These are phyloP conservation scores for Tokudaia tokunoshimensis DNA, from an alignment of 2,797 vertebrate genomes.

Conservation along the genomic window DNA sequence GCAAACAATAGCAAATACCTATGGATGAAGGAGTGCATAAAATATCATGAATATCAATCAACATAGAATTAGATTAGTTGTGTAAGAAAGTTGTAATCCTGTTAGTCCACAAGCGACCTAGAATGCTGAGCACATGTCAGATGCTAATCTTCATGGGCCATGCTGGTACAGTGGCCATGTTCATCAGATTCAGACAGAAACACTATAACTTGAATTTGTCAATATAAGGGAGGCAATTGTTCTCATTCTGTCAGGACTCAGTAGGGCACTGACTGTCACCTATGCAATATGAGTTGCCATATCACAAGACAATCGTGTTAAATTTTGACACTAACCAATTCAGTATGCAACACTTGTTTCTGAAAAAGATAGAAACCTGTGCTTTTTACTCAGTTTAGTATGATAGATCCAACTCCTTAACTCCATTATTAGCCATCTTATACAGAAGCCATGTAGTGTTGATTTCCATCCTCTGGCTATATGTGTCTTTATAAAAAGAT, in stretches of 20 bases:
- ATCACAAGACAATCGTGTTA: neutral
- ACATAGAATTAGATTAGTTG: neutral
- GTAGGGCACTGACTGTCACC: neutral
- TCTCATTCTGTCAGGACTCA: neutral
- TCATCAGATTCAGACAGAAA: slow-evolving; percentile 19
- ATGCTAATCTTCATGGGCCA: neutral
- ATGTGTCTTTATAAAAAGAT: neutral
- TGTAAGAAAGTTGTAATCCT: neutral
- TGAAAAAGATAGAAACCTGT: neutral
- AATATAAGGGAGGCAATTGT: neutral
- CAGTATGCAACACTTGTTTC: neutral
- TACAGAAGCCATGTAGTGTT: neutral
- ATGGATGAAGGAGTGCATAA: neutral
- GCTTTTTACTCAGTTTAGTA: neutral
- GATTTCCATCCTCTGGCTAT: neutral
- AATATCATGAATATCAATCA: neutral
- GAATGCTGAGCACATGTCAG: neutral
- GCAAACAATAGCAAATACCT: neutral
- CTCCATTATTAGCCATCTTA: neutral
- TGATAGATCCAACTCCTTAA: neutral
- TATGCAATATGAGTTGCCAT: neutral
- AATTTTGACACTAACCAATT: neutral
- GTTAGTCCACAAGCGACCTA: neutral
- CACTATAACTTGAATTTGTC: neutral
- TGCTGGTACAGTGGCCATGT: neutral